Evolutionary conservation across 2,797 vertebrate species (phyloP).

Genomic region (Fratercula arctica): DNA sequence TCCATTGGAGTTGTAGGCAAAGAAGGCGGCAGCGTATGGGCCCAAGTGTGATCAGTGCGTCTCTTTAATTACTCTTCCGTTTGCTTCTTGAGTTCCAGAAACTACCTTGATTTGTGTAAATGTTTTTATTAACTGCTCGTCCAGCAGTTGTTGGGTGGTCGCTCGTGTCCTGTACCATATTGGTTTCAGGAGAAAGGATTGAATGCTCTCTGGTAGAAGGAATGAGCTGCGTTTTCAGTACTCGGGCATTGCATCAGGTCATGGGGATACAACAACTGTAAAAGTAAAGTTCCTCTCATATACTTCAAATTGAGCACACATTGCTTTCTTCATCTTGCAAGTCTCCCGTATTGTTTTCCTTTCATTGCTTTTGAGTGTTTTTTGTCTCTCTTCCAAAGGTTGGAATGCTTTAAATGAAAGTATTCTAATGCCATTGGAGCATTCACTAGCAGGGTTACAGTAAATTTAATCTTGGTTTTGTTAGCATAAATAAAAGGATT

Average conservation of each 20-base stretch:
- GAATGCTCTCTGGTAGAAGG: conserved; percentile 40
- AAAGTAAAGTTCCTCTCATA: conserved; percentile 47
- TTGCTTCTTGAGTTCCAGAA: conserved; percentile 69
- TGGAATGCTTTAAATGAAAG: conserved; percentile 70
- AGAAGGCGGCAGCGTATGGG: background rate
- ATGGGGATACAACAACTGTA: conserved; percentile 50
- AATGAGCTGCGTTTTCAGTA: conserved; percentile 32
- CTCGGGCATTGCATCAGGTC: conserved; percentile 49
- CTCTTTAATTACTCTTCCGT: conserved; percentile 57
- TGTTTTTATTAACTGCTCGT: conserved; percentile 62
- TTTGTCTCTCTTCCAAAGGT: conserved; percentile 59
- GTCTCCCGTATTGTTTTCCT: conserved; percentile 21
- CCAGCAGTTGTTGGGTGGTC: conserved; percentile 47
- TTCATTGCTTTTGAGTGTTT: conserved; percentile 29
- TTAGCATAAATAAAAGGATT: conserved; percentile 60
- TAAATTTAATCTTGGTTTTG: conserved; percentile 60
- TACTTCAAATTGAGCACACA: conserved; percentile 46
- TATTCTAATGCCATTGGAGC: conserved; percentile 65
- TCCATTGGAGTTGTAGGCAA: background rate
- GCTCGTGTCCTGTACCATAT: conserved; percentile 63
- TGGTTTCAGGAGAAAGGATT: conserved; percentile 69
- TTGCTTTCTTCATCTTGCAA: conserved; percentile 67
- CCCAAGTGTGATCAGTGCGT: conserved; percentile 63
- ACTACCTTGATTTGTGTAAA: conserved; percentile 48
- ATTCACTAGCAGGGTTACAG: conserved; percentile 37